Percentiles rank a stretch among this genome's conserved stretches.
phyloP scores from a whole-genome alignment of 2,888 invertebrate species.

The Pristionchus exspectatus region DNA sequence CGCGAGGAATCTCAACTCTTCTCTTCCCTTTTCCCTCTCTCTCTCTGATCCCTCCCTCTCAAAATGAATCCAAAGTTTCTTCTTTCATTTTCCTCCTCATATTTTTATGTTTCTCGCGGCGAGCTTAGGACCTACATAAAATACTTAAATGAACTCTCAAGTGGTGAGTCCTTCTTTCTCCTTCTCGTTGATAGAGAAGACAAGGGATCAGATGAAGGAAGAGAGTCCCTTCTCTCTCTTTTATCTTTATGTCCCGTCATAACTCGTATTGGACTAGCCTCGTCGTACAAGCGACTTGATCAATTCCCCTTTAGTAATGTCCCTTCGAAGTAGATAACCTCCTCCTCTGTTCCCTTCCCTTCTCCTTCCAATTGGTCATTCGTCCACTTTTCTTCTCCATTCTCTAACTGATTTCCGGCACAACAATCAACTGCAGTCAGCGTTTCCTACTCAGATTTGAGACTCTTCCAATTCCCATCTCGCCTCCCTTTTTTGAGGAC shows the following conservation, averaged over 20 bases:
- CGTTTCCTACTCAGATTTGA: not conserved
- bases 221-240: not conserved
- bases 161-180: constrained; percentile 3
- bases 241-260: constrained; percentile 22
- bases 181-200: not conserved
- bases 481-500: not conserved
- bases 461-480: constrained; percentile 4
- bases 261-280: not conserved
- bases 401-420: constrained; percentile 51
- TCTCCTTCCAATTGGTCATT: constrained; percentile 24
- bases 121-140: constrained; percentile 28
- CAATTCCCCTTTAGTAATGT: not conserved
- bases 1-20: constrained; percentile 12
- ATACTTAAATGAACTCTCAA: constrained; percentile 49
- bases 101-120: constrained; percentile 17
- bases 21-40: not conserved
- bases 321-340: not conserved
- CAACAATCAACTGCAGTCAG: constrained; percentile 26
- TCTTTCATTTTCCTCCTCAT: constrained; percentile 24
- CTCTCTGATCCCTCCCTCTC: not conserved
- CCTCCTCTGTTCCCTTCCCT: not conserved
- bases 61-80: constrained; percentile 24
- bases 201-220: not conserved
- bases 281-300: not conserved
- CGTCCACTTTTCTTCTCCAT: not conserved